Base-by-base conservation (phyloP, 2,888 invertebrate genomes). In the Macrostomum cliftonense region DNA sequence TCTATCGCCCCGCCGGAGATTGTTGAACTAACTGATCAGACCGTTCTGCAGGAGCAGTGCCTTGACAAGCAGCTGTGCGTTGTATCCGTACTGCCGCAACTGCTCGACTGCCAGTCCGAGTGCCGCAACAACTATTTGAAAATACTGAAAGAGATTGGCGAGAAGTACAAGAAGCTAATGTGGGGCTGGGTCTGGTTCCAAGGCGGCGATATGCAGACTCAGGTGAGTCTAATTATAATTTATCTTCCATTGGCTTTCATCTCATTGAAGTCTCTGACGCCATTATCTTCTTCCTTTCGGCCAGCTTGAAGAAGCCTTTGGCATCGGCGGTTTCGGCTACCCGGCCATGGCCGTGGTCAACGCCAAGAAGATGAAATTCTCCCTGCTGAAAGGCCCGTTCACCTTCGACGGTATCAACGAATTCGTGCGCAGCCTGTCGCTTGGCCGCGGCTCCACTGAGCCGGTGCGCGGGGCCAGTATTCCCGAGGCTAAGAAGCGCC, bases 261-360 rank as follows among this genome's bases (percentile, higher is more conserved):
- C 19, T 16, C 4, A 17, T 43, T 43, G 2, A 28, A 28, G 9
- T 28, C 28, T 28, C 5, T 28, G 4, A 4, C 9, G 9, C 2
- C 9, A 5, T 40, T 16, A 5, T 17, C 40, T 16, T 16, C 9
- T 40, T 40, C 9, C 9, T 17, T 9, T 2, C 40, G 9, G 2
- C 17, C 77, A 79, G 0, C 67, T 97, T 16, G 97, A 97, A 68
- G 79, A 80, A 54, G 78, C 86, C 0, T 70, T 99, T 37, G 95
- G 88, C 64, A 82, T 97, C 56, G 97, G 97, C 54, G 97, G 77
- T 79, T 97, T 97, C 71, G 97, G 97, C 12, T 97, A 97, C 71
- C 97, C 97, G 1, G 93, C 95, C 1, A 81, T 99, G 81, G 91
- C 89, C 7, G 89, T 88, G 16, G 81, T 95, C 50, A 97, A 91